Evolutionary conservation across 2,888 invertebrate species (phyloP), one percentile per base, ranked within the genome.

Genomic region (Seladonia tumulorum): DNA sequence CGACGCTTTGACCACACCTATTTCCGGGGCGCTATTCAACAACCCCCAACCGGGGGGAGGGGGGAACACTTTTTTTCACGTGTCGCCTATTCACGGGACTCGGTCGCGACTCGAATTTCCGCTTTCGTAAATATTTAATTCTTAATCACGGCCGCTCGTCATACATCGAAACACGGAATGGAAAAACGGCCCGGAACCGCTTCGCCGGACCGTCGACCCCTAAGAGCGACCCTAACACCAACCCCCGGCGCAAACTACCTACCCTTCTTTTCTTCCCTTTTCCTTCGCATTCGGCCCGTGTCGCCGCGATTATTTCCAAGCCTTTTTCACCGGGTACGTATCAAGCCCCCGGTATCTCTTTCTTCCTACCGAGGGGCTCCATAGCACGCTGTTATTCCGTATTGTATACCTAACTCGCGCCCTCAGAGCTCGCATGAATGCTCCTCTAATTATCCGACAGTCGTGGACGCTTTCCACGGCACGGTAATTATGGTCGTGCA

Each of bases 91-190:
- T 90, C 89, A 84, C 57, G 29, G 70, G 74, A 53, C 77, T 66
- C 57, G 76, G 60, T 18, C 66, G 76, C 70, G 63, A 22, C 78
- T 76, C 60, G 76, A 81, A 87, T 77, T 75, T 79, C 80, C 66
- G 68, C 45, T 63, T 57, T 57, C 63, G 49, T 90, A 86, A 91
- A 90, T 91, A 89, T 89, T 90, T 90, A 82, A 90, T 90, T 88
- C 87, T 90, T 88, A 90, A 90, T 90, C 89, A 89, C 82, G 86
- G 18, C 74, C 76, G 81, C 63, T 74, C 35, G 74, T 42, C 78
- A 71, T 75, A 60, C 77, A 39, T 45, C 79, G 57, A 39, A 76
- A 63, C 63, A 3, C 16, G 45, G 76, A 60, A 79, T 53, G 39
- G 49, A 74, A 63, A 85, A 57, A 70, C 25, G 71, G 60, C 49